Evolutionary conservation across 2,888 invertebrate species (phyloP).

Genomic region (Polylopha cassiicola): DNA sequence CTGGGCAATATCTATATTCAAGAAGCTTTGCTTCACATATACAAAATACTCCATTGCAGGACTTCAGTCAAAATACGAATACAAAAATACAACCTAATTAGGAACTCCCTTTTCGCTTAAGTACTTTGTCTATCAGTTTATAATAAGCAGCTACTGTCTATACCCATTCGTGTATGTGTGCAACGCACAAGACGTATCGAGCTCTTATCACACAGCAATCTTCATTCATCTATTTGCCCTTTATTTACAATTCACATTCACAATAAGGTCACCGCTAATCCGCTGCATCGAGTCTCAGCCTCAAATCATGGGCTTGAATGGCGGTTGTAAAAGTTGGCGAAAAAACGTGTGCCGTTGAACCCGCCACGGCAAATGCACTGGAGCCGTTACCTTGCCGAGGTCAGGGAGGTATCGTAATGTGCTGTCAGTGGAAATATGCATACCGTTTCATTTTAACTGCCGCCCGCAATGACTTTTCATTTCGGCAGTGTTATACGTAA

Average conservation of each 20-base stretch:
- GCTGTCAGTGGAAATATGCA: slow-evolving; percentile 38
- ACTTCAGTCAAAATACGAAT: no score
- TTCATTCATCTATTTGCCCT: neutral
- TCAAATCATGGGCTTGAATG: slow-evolving; percentile 33
- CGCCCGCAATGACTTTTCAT: slow-evolving; percentile 25
- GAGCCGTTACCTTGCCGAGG: slow-evolving; percentile 66
- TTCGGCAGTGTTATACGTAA: slow-evolving; percentile 23
- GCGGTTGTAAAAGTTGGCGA: slow-evolving; percentile 51
- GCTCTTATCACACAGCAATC: no score
- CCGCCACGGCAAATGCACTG: slow-evolving; percentile 55
- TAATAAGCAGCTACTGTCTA: no score
- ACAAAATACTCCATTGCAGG: no score
- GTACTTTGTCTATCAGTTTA: no score
- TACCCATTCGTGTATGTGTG: no score
- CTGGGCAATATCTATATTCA: no score
- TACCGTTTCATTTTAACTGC: slow-evolving; percentile 38
- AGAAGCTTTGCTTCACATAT: no score
- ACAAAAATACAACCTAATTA: no score
- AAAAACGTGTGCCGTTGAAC: slow-evolving; percentile 67
- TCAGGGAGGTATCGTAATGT: slow-evolving; percentile 50
- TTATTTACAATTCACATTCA: slow-evolving; percentile 3
- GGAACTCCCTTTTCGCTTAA: no score
- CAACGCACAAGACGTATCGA: no score
- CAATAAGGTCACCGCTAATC: slow-evolving; percentile 9
- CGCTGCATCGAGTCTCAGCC: slow-evolving; percentile 12